Conservation (phyloP, 1,140 invertebrate genomes). For the Camponotus pennsylvanicus region DNA sequence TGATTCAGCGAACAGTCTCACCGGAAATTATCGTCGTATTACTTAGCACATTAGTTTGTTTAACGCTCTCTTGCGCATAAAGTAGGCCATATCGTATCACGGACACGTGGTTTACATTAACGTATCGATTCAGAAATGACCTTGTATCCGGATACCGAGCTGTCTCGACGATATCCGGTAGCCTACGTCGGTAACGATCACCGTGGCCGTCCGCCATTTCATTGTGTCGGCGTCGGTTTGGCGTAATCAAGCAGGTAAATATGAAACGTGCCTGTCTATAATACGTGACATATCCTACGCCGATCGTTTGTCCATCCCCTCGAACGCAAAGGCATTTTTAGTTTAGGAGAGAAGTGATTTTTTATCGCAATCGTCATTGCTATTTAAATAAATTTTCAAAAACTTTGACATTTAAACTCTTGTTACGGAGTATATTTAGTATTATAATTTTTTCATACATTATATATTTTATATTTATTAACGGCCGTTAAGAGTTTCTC, state of each 20-base stretch:
- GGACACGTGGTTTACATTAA: conserved; percentile 56
- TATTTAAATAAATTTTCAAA: not conserved
- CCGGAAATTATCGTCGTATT: conserved; percentile 46
- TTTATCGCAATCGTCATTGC: not conserved
- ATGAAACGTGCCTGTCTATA: conserved; percentile 8
- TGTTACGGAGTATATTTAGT: not conserved
- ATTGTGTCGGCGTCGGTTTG: conserved; percentile 63
- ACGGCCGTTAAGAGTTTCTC: not conserved
- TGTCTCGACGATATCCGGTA: conserved; percentile 67
- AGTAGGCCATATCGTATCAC: conserved; percentile 40
- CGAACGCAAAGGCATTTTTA: not conserved
- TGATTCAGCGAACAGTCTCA: not conserved
- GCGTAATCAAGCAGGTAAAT: conserved; percentile 74
- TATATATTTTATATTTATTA: not conserved
- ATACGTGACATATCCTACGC: not conserved
- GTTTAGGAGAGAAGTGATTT: not conserved
- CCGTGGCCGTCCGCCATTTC: conserved; percentile 60
- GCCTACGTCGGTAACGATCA: conserved; percentile 48
- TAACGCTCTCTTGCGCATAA: conserved; percentile 41
- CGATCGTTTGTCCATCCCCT: not conserved
- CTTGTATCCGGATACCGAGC: conserved; percentile 66
- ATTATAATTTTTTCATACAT: not conserved
- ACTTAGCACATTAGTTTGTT: conserved; percentile 23
- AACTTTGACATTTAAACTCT: not conserved
- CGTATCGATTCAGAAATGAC: conserved; percentile 51